phyloP scores from a whole-genome alignment of 2,888 invertebrate species.

The Prenolepis imparis region DNA sequence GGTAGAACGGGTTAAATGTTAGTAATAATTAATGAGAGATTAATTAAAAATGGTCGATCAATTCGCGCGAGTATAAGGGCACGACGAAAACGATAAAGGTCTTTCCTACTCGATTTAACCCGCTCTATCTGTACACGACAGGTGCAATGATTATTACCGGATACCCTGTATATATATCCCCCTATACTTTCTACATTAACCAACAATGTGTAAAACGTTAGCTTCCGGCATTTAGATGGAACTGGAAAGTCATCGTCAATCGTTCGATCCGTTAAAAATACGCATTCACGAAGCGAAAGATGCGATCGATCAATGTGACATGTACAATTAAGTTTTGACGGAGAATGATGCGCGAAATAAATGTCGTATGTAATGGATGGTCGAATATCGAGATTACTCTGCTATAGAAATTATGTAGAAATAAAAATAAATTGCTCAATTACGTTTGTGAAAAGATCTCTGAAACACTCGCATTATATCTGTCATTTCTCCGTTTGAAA shows the following conservation, averaged over 20 bases:
- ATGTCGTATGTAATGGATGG: not conserved
- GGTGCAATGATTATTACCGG: too few relatives aligned
- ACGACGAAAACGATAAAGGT: too few relatives aligned
- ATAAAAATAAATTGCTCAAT: not conserved
- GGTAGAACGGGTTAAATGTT: too few relatives aligned
- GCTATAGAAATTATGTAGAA: not conserved
- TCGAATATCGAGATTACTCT: conserved; percentile 5
- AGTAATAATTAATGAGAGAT: too few relatives aligned
- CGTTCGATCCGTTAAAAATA: conserved; percentile 29
- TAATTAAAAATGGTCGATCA: too few relatives aligned
- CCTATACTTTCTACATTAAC: too few relatives aligned
- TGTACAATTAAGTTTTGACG: conserved; percentile 15
- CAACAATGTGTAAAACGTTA: not conserved
- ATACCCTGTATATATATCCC: not conserved
- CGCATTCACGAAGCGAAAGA: conserved; percentile 11
- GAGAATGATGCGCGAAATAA: not conserved
- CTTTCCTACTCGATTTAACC: too few relatives aligned
- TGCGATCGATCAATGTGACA: conserved; percentile 37
- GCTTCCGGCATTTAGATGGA: conserved; percentile 6
- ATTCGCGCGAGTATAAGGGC: too few relatives aligned
- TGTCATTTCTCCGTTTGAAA: not conserved
- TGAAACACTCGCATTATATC: not conserved
- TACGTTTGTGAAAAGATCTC: not conserved
- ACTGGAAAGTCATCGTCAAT: conserved; percentile 34
- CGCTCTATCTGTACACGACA: too few relatives aligned